A percentile compares a stretch with the other conserved stretches of the same genome.
Conservation (phyloP, 2,797 vertebrate species). For the Leptoclinus maculatus region DNA sequence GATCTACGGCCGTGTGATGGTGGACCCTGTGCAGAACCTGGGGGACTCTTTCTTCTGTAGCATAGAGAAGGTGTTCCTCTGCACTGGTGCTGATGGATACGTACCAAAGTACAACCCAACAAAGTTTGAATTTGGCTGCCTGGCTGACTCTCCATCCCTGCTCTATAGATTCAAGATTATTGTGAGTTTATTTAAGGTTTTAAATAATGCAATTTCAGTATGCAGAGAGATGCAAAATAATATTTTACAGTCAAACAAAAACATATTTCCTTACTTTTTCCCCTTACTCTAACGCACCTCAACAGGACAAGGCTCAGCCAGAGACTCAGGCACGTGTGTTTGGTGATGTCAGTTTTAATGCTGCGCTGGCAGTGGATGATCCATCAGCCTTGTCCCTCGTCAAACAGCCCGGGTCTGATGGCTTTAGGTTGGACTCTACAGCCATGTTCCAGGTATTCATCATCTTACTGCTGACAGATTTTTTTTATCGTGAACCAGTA, state of each 20-base stretch:
- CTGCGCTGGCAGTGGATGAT: constrained; percentile 90
- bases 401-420: constrained; percentile 94
- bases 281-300: neutral
- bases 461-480: neutral
- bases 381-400: constrained; percentile 88
- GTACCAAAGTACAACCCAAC: constrained; percentile 93
- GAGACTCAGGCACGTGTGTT: constrained; percentile 91
- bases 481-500: neutral
- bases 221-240: neutral
- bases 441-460: constrained; percentile 91
- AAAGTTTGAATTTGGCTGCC: constrained; percentile 92
- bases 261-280: neutral
- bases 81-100: constrained; percentile 94
- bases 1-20: constrained; percentile 95
- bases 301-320: constrained; percentile 94
- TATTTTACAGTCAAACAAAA: neutral
- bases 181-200: constrained; percentile 79
- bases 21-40: constrained; percentile 96
- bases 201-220: neutral
- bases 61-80: constrained; percentile 97
- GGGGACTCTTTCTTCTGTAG: constrained; percentile 94
- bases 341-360: constrained; percentile 89
- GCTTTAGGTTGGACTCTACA: constrained; percentile 92
- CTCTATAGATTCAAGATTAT: constrained; percentile 95
- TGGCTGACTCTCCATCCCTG: constrained; percentile 92